Base-by-base conservation (phyloP, 2,797 vertebrate species). In the Zenarchopterus dispar region DNA sequence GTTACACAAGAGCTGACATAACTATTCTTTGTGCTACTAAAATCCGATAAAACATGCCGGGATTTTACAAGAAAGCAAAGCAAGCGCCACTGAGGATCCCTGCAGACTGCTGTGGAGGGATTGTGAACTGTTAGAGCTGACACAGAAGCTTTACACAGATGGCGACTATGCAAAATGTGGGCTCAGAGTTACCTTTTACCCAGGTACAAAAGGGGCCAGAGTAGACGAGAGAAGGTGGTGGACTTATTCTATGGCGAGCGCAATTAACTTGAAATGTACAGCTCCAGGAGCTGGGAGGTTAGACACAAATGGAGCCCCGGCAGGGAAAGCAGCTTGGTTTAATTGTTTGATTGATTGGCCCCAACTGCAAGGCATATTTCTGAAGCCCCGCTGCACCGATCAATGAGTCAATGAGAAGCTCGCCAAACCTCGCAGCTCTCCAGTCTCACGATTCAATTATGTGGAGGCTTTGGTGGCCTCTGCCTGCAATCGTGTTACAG, bases 271-370 rank as follows among this genome's bases (percentile, higher is more conserved):
- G 61, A 49, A 72, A 65, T 42, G 59, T 44, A 65, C 31, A 16
- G 77, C 49, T 59, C 72, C 26, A 43, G 78, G 74, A 70, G 70
- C 79, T 15, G 43, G 48, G 75, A 84, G 84, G 87, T 82, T 79
- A 84, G 81, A 76, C 80, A 78, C 89, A 90, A 90, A 88, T 81
- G 79, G 87, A 86, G 82, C 75, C 73, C 77, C 60, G 80, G 66
- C 70, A 73, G 87, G 80, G 56, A 77, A 77, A 86, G 87, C 85
- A 79, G 81, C 69, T 10, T 6, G 77, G 76, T 87, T 89, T 93
- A 92, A 93, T 91, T 90, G 90, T 90, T 92, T 93, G 92, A 93
- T 93, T 92, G 92, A 93, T 93, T 90, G 88, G 86, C 75, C 50
- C 22, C 56, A 65, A 89, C 90, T 84, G 76, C 70, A 7, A 80